Evolutionary conservation across 2,888 invertebrate species (phyloP).

Genomic region (Melipona beecheii): DNA sequence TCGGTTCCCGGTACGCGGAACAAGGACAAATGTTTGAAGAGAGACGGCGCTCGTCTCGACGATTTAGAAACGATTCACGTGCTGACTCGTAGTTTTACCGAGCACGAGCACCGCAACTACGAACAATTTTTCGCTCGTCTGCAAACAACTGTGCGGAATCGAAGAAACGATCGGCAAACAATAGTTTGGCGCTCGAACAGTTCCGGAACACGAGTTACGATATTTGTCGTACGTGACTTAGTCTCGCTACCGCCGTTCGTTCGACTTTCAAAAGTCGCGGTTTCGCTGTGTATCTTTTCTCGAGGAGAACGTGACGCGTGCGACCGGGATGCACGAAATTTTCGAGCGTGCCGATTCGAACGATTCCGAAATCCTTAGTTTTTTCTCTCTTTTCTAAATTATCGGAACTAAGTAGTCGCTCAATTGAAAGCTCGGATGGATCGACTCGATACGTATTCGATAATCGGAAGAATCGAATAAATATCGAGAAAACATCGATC

Average conservation of each 20-base stretch:
- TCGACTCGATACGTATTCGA: no score
- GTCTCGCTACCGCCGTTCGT: slow-evolving; percentile 63
- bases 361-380: no score
- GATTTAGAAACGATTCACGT: slow-evolving; percentile 50
- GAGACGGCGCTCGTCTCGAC: neutral
- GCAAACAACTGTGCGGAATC: slow-evolving; percentile 50
- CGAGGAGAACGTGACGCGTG: slow-evolving; percentile 40
- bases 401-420: no score
- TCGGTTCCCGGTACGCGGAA: neutral
- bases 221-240: slow-evolving; percentile 70
- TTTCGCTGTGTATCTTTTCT: slow-evolving; percentile 35
- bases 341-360: neutral
- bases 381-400: no score
- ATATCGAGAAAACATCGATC: neutral
- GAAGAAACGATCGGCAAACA: slow-evolving; percentile 65
- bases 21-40: slow-evolving; percentile 28
- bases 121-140: slow-evolving; percentile 47
- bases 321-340: slow-evolving; percentile 29
- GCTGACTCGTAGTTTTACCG: slow-evolving; percentile 32
- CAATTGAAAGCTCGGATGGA: no score
- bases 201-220: slow-evolving; percentile 61
- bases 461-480: no score
- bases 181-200: slow-evolving; percentile 45
- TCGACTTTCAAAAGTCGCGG: slow-evolving; percentile 61
- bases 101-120: slow-evolving; percentile 24